Evolutionary conservation across 2,113 vertebrate species (phyloP), one percentile per base, ranked within the genome.

Genomic region (Melospiza georgiana): DNA sequence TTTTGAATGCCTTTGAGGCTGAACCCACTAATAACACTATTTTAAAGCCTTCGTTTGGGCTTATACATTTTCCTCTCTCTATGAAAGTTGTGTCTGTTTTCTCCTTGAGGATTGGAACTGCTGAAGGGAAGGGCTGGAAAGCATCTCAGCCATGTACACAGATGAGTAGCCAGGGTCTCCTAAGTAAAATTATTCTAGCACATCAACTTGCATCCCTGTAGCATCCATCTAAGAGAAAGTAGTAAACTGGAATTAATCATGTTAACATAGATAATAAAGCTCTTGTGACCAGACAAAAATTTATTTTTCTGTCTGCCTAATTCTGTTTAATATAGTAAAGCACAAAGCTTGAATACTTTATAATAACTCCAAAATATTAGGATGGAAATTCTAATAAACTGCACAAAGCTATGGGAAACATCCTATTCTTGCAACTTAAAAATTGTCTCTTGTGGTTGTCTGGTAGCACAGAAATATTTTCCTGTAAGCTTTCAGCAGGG

Each of bases 401-500:
- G 43, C 30, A 65, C 24, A 68, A 88, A 81, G 21, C 65, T 90
- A 59, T 25, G 57, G 80, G 80, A 94, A 95, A 75, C 61, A 72
- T 93, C 76, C 46, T 78, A 75, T 95, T 91, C 92, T 93, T 84
- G 83, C 41, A 84, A 75, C 21, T 90, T 93, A 27, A 84, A 81
- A 93, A 74, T 81, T 75, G 83, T 96, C 93, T 96, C 83, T 93
- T 95, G 90, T 81, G 94, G 92, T 93, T 93, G 83, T 95, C 96
- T 97, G 83, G 90, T 94, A 94, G 80, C 83, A 81, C 31, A 84
- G 90, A 92, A 94, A 86, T 69, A 84, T 72, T 96, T 89, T 92
- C 81, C 61, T 94, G 58, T 72, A 78, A 93, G 76, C 61, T 91
- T 81, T 92, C 76, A 75, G 41, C 49, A 89, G 66, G 83, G 54